Evolutionary conservation across 92 coral and sea anemone species (phyloP), one percentile per base, ranked within the genome.

Genomic region (Phenganax stokvisi): DNA sequence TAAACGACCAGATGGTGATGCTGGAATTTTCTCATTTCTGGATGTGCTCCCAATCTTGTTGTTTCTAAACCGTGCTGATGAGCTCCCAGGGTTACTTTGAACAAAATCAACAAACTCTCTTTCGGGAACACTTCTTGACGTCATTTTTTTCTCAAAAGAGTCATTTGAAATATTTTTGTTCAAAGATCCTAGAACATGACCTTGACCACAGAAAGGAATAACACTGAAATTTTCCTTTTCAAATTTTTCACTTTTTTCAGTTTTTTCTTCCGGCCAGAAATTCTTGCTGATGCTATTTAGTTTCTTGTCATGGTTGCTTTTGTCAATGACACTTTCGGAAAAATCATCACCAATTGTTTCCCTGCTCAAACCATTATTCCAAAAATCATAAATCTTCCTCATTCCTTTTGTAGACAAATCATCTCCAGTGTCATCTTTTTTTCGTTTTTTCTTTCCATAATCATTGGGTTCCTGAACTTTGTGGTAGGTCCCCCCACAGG

Each of bases 391-490:
- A 68, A 88, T 75, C 25, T 84, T 54, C 58, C 62, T 71, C 57
- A 79, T 64, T 29, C 10, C 0, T 83, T 59, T 20, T 17, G 44
- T 0, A 51, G 53, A 16, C 74, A 37, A 37, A 37, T 37, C 47
- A 5, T 37, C 70, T 6, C 56, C 47, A 7, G 28, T 47, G n/a
- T 53, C 86, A 74, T 77, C 85, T 59, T 72, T 87, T 76, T 74
- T 83, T 76, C 17, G 55, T 44, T 79, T 31, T 74, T 86, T 89
- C 83, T 90, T 90, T 30, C 96, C 92, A 77, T 94, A 94, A 72
- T 92, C 91, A 25, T 94, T 97, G 17, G 98, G 98, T 76, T 94
- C 98, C 80, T 81, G 92, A 29, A 94, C 81, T 78, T 94, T 94
- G 64, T 86, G 88, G 85, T 92, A 94, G n/a, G 89, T 85, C 44